Conservation (phyloP, 2,113 vertebrate species). For the Ammodytes marinus region DNA sequence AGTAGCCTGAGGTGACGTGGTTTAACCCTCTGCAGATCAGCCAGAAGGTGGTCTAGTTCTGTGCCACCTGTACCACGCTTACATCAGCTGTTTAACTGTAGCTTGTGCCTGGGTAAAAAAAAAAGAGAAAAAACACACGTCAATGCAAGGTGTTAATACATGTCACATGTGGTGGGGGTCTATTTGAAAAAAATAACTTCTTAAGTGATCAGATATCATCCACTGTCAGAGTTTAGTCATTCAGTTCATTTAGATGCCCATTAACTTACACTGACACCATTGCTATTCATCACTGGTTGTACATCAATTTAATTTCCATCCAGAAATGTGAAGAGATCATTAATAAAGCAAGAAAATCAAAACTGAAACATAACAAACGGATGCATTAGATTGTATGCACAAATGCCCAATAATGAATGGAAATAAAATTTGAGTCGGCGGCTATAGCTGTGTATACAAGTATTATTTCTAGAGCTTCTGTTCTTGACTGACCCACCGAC, state of each 20-base stretch:
- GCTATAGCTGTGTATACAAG: background rate
- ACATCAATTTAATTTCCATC: background rate
- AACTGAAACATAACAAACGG: background rate
- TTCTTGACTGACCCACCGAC: background rate
- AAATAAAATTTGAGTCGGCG: background rate
- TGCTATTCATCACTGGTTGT: background rate
- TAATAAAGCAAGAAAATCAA: background rate
- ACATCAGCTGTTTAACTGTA: background rate
- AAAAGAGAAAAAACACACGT: background rate
- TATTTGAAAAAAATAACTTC: background rate
- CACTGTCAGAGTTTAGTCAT: background rate
- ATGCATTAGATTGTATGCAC: too few species aligned
- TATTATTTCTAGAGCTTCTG: background rate
- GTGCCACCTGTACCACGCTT: background rate
- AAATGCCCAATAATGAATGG: background rate
- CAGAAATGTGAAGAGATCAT: background rate
- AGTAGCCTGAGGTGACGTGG: constrained; percentile 12
- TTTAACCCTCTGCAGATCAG: constrained; percentile 15
- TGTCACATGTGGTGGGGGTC: background rate
- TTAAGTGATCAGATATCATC: background rate
- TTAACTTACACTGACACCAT: background rate
- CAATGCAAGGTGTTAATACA: background rate
- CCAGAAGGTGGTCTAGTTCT: background rate
- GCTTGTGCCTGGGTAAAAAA: background rate
- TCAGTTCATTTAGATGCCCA: background rate